These are phyloP conservation scores for Mustela lutreola DNA, from an alignment of 2,113 vertebrate genomes.

Conservation along the genomic window DNA sequence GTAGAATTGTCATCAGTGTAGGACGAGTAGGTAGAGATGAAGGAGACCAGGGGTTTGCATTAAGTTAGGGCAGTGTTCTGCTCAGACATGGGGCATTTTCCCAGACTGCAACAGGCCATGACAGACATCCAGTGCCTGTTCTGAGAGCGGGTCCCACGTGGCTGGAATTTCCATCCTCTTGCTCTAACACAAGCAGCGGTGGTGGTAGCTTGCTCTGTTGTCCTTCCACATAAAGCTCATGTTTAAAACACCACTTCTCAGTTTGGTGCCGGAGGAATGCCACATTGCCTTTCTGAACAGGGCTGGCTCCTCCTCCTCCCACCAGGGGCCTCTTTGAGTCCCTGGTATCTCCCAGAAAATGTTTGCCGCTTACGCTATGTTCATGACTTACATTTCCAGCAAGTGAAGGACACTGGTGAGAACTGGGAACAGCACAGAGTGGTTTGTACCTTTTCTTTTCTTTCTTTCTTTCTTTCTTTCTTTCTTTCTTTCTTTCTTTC, in stretches of 20 bases:
- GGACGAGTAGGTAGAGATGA: no score
- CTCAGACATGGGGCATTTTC: background rate
- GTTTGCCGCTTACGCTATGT: no score
- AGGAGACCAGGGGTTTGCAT: no score
- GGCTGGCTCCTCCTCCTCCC: no score
- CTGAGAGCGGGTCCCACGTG: background rate
- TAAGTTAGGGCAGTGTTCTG: background rate
- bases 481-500: no score
- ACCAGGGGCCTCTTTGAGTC: no score
- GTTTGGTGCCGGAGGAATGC: no score
- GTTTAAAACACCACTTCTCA: background rate
- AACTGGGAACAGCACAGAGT: background rate
- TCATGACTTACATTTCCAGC: background rate
- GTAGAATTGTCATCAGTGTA: background rate
- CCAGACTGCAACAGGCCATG: background rate
- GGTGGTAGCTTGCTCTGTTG: background rate
- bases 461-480: no score
- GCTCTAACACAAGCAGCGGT: background rate
- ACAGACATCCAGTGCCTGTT: background rate
- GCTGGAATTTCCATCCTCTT: background rate
- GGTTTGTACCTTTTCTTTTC: background rate
- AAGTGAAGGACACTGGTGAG: background rate
- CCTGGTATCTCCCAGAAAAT: no score
- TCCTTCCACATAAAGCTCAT: background rate
- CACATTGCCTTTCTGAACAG: no score